Base-by-base conservation (phyloP, 2,113 vertebrate genomes). In the Gymnobelideus leadbeateri region DNA sequence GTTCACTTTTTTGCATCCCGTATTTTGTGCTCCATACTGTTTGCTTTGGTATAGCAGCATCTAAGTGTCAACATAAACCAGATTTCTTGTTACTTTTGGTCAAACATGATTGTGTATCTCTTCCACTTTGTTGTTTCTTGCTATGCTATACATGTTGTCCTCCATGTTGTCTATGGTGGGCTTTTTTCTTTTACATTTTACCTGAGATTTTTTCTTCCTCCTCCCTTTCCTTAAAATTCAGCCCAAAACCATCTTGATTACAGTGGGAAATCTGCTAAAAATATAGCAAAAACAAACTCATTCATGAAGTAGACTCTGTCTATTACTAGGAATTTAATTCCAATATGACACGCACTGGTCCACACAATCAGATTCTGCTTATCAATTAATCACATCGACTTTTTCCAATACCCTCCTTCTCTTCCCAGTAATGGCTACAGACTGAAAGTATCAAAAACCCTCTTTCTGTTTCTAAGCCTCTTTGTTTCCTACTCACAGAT, bases 341-440 rank as follows among this genome's bases (percentile, higher is more conserved):
- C 89, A 94, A 96, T 92, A 54, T 89, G 61, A 95, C 93, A 96
- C 96, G 93, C 95, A 21, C 6, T 16, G 0, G 31, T 90, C 95
- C 98, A 96, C 92, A 92, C 96, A 92, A 96, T 94, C 92, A 92
- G 95, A 46, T 95, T 89, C 96, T 91, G 89, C 68, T 89, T 94
- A 50, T 94, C 95, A 95, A 94, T 84, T 51, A 10, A 95, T 92
- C 77, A 5, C 94, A 51, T 89, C 0, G 0, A 37, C 46, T n/a
- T 91, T 54, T 96, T 95, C 95, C 96, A 92, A 37, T 91, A 91
- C 93, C 93, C 50, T 94, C 54, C 91, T 94, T 91, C 94, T 90
- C 91, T 94, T 89, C 95, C 92, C 94, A 97, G 93, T 93, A 93
- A 96, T 28, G 10, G 68, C 91, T 91, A 51, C 77, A 52, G 31